Evolutionary conservation across 2,888 invertebrate species (phyloP).

Genomic region (Galeruca laticollis): DNA sequence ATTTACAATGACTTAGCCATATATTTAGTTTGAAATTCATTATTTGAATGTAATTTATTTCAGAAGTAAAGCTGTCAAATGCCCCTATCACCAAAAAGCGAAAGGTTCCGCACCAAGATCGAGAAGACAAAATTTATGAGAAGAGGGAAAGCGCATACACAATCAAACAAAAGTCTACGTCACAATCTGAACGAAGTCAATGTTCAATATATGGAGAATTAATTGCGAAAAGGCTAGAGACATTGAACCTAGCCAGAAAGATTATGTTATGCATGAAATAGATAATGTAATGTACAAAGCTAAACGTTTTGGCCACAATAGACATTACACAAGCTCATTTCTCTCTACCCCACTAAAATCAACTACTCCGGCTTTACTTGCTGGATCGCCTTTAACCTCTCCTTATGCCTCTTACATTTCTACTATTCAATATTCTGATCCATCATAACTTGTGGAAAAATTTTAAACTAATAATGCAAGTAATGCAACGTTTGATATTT

Average conservation of each 20-base stretch:
- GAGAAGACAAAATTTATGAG: conserved; percentile 15
- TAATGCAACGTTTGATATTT: no score
- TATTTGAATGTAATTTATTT: conserved; percentile 6
- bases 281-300: conserved; percentile 9
- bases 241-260: conserved; percentile 13
- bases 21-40: conserved; percentile 12
- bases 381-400: conserved; percentile 1
- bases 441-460: conserved; percentile 17
- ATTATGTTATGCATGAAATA: conserved; percentile 21
- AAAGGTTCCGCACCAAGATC: no score
- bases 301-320: conserved; percentile 6
- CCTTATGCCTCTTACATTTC: conserved; percentile 10
- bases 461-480: conserved; percentile 18
- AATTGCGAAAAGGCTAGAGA: conserved; percentile 20
- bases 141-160: conserved; percentile 13
- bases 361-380: conserved; percentile 3
- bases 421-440: conserved; percentile 3
- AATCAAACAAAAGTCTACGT: conserved; percentile 14
- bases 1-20: conserved; percentile 2
- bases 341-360: conserved; percentile 4
- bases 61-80: not conserved
- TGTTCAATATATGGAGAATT: conserved; percentile 12
- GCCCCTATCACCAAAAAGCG: no score
- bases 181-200: conserved; percentile 15
- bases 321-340: conserved; percentile 13